Conservation (phyloP, 2,113 vertebrate genomes). For the Mesembrinibis cayennensis region DNA sequence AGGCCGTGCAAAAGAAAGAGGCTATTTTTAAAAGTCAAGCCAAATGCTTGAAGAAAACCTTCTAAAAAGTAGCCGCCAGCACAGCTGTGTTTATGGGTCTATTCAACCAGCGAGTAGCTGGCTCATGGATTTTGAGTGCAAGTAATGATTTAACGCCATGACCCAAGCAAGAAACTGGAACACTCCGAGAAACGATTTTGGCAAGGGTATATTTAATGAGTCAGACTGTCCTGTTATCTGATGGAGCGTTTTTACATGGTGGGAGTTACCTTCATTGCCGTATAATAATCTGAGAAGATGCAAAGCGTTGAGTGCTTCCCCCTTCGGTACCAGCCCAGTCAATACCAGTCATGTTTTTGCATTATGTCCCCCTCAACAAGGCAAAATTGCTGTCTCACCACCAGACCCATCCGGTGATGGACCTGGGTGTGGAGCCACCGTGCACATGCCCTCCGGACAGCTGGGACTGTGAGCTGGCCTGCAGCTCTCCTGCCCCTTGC, state of each 20-base stretch:
- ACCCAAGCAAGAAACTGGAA: constrained; percentile 10
- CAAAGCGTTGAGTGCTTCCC: not conserved
- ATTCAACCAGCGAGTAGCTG: not conserved
- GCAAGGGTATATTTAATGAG: not conserved
- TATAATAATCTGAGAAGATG: not conserved
- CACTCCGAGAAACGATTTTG: not conserved
- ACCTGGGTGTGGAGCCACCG: not conserved
- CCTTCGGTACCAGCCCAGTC: not conserved
- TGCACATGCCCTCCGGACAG: fast-evolving
- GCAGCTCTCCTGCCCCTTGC: not conserved
- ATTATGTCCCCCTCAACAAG: not conserved
- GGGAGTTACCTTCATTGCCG: not conserved
- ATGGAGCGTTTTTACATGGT: not conserved
- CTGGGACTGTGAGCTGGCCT: not conserved
- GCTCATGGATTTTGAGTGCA: not conserved
- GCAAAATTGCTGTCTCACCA: not conserved
- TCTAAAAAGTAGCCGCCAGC: not conserved
- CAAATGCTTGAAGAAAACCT: not conserved
- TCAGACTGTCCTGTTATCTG: not conserved
- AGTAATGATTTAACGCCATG: not conserved
- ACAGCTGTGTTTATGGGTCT: constrained; percentile 12
- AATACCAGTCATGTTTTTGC: not conserved
- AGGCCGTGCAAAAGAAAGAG: not conserved
- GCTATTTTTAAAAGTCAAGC: not conserved
- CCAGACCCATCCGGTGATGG: not conserved